Evolutionary conservation across 2,113 vertebrate genomes (phyloP), one percentile per base, ranked within the genome.

Genomic region (Scartelaos histophorus): DNA sequence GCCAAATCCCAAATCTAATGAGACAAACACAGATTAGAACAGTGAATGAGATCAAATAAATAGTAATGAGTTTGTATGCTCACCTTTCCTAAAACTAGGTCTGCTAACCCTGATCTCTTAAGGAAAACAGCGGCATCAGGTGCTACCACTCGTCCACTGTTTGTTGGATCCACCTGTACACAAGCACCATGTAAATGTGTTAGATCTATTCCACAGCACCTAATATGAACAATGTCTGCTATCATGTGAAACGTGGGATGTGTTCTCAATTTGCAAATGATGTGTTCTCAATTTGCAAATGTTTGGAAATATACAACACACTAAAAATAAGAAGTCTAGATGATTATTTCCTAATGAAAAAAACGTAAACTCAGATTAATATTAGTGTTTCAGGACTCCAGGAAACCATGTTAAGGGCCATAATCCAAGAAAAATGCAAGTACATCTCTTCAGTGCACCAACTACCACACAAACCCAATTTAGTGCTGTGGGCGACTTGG

Each of bases 1-100:
- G 98, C 94, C 84, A 99, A 94, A 91, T 99, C 97, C 98, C 98
- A 99, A 92, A 99, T 95, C 98, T 99, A 85, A 70, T 84, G 35
- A 84, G 51, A 53, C 62, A 68, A 57, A 74, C 17, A 58, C 0
- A 12, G 34, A 38, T 46, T 67, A 54, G 53, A 2, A 81, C 67
- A 70, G 13, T n/a, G 12, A 38, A 21, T 38, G 2, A 25, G 7
- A 38, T 17, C 43, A 13, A 38, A n/a, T 11, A 17, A 62, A 34
- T 19, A 3, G 61, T 38, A 10, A 64, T 43, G 19, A 38, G 19
- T n/a, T 19, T 13, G 4, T 69, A n/a, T 35, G 38, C 89, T 85
- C 93, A 98, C 97, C 95, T 98, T 98, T 78, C 98, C 97, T 78
- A 99, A 94, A 69, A 98, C 93, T 81, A 98, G 89, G 88, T 99